These are phyloP conservation scores for Acrocera orbiculus DNA, from an alignment of 2,888 invertebrate species.

Conservation along the genomic window DNA sequence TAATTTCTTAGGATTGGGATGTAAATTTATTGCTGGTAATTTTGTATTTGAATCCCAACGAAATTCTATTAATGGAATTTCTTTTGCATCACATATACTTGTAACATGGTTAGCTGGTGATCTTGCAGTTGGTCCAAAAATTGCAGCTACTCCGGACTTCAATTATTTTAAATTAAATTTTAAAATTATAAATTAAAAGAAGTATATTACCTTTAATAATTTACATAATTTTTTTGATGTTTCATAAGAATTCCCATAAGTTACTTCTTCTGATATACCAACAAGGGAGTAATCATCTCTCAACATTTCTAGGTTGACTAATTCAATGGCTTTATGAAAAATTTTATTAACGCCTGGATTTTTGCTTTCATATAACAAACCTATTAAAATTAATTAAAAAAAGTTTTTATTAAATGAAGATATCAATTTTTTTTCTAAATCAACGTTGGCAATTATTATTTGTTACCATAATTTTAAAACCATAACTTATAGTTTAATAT, in stretches of 20 bases:
- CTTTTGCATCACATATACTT: slow-evolving; percentile 62
- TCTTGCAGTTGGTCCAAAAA: slow-evolving; percentile 63
- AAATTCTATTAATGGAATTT: slow-evolving; percentile 70
- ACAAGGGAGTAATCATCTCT: slow-evolving; percentile 18
- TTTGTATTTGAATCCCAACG: slow-evolving; percentile 50
- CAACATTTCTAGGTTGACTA: slow-evolving; percentile 20
- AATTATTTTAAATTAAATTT: neutral
- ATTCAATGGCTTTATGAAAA: slow-evolving; percentile 23
- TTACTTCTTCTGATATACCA: slow-evolving; percentile 22
- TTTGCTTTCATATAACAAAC: slow-evolving; percentile 7
- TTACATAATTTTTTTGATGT: slow-evolving; percentile 35
- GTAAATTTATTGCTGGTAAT: slow-evolving; percentile 46
- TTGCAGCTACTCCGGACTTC: slow-evolving; percentile 53
- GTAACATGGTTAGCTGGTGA: slow-evolving; percentile 55
- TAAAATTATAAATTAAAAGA: too few species aligned
- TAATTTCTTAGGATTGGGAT: slow-evolving; percentile 46
- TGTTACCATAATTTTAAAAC: too few species aligned
- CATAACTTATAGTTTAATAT: too few species aligned
- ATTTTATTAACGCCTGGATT: slow-evolving; percentile 13
- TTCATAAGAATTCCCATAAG: slow-evolving; percentile 36
- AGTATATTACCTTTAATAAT: slow-evolving; percentile 33
- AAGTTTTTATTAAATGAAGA: too few species aligned
- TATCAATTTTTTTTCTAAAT: too few species aligned
- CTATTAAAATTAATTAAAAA: slow-evolving; percentile 1
- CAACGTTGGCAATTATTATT: too few species aligned